Conservation (phyloP, 2,888 invertebrate species). For the Homarus gammarus region DNA sequence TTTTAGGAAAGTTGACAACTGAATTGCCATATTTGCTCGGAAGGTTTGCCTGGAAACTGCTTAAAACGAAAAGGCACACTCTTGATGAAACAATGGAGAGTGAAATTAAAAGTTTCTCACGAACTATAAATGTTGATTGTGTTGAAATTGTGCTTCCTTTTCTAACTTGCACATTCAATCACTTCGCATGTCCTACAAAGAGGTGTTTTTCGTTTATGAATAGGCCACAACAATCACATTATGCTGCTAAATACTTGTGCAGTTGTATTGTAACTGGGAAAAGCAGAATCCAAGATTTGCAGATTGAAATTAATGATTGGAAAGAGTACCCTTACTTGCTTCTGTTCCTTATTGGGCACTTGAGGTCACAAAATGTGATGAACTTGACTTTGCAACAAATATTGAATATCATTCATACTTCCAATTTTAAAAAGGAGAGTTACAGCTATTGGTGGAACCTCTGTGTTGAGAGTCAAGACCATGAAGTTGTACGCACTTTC, state of each 20-base stretch:
- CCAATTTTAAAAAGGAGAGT: neutral
- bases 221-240: neutral
- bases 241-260: neutral
- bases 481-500: neutral
- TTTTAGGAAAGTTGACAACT: neutral
- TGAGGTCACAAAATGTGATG: neutral
- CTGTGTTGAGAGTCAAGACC: neutral
- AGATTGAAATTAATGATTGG: neutral
- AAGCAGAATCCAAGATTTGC: neutral
- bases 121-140: neutral
- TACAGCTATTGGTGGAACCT: conserved; percentile 24
- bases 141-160: neutral
- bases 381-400: neutral
- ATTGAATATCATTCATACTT: neutral
- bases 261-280: too few relatives aligned
- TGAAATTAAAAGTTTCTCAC: neutral
- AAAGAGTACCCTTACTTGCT: neutral
- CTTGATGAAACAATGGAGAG: neutral
- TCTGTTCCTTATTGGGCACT: neutral
- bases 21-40: neutral
- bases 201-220: neutral
- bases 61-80: neutral
- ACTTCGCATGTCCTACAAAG: neutral
- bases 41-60: conserved; percentile 8
- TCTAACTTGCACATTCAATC: neutral